Percentiles rank a stretch among this genome's conserved stretches.
These are phyloP conservation scores for Vanessa atalanta DNA, from an alignment of 1,140 invertebrate species.

Conservation along the genomic window DNA sequence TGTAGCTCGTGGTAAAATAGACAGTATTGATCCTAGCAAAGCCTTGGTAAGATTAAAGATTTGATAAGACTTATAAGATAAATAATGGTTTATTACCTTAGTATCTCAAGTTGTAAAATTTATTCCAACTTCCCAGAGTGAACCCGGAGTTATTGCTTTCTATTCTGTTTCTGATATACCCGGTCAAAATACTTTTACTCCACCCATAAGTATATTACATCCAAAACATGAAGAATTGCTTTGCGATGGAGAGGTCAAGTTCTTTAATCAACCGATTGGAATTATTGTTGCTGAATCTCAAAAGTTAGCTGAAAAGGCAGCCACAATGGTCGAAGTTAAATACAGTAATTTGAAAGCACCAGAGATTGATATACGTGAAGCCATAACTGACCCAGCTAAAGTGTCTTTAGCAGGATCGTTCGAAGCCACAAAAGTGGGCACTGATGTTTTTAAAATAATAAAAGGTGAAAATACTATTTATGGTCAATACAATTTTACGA, in stretches of 20 bases:
- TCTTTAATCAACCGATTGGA: constrained; percentile 87
- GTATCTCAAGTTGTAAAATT: not conserved
- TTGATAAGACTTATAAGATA: not conserved
- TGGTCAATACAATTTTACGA: constrained; percentile 62
- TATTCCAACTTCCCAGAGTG: constrained; percentile 42
- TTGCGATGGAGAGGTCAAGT: constrained; percentile 77
- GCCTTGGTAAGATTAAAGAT: constrained; percentile 75
- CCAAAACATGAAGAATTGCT: constrained; percentile 77
- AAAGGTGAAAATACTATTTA: constrained; percentile 56
- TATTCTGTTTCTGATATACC: constrained; percentile 76
- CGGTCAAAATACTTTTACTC: constrained; percentile 79
- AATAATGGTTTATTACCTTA: not conserved
- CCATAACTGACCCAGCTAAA: constrained; percentile 52
- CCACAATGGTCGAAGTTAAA: constrained; percentile 84
- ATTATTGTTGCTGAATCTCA: constrained; percentile 85
- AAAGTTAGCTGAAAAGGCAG: constrained; percentile 83
- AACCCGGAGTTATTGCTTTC: constrained; percentile 86
- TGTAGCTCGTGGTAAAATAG: constrained; percentile 80
- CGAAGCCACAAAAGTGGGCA: constrained; percentile 48
- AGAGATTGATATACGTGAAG: constrained; percentile 52
- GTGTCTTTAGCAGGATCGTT: constrained; percentile 62
- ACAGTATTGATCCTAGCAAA: constrained; percentile 81
- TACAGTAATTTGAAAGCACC: constrained; percentile 74
- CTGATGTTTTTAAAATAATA: constrained; percentile 55
- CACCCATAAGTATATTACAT: constrained; percentile 50